Evolutionary conservation across 2,797 vertebrate species (phyloP).

Genomic region (Dendrocincla fuliginosa): DNA sequence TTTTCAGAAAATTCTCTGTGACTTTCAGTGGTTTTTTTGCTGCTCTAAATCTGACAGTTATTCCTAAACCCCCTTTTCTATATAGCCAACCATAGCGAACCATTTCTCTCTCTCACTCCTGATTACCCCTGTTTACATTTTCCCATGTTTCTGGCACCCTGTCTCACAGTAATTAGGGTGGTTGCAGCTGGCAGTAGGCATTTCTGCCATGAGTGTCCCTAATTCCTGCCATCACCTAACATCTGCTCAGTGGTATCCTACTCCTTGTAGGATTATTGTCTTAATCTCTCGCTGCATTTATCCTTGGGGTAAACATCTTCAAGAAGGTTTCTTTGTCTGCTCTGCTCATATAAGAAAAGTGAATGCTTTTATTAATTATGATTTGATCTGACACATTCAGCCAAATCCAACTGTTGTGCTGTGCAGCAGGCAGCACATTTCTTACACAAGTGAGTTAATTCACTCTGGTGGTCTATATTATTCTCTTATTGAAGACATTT

Average conservation of each 20-base stretch:
- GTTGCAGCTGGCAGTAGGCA: not conserved
- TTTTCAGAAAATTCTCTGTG: not conserved
- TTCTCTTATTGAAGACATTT: slow-evolving; percentile 3
- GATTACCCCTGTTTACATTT: not conserved
- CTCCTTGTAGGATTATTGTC: not conserved
- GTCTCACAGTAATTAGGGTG: not conserved
- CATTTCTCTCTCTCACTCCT: not conserved
- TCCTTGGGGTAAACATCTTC: slow-evolving; percentile 1
- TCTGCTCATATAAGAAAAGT: slow-evolving; percentile 2
- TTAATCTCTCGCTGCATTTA: slow-evolving; percentile 7
- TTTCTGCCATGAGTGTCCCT: not conserved
- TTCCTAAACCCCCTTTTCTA: not conserved
- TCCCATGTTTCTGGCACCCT: not conserved
- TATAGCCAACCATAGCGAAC: not conserved
- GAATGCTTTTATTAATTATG: slow-evolving; percentile 1
- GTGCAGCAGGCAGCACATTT: not conserved
- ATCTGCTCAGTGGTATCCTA: slow-evolving; percentile 10
- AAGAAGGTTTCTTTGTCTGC: not conserved
- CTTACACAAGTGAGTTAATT: slow-evolving; percentile 22
- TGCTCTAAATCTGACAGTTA: not conserved
- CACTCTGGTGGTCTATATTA: not conserved
- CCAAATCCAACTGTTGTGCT: not conserved
- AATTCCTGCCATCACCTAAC: slow-evolving; percentile 31
- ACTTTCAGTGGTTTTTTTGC: not conserved
- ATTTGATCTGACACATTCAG: slow-evolving; percentile 19